phyloP scores from a whole-genome alignment of 2,888 invertebrate genomes.

The Pterostichus madidus region DNA sequence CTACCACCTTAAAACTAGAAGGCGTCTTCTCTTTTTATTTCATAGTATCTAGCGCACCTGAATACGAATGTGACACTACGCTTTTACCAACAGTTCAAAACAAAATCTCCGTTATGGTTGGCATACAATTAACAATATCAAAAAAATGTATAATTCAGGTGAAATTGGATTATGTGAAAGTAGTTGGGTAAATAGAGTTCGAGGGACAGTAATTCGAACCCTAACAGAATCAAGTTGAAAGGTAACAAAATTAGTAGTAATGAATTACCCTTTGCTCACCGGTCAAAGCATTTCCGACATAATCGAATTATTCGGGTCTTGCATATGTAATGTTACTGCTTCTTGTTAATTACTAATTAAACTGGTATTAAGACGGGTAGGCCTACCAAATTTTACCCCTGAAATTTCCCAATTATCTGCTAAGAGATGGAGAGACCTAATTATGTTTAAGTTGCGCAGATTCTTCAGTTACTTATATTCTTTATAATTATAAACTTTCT shows the following conservation, averaged over 20 bases:
- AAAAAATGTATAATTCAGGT: no score
- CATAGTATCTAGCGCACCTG: no score
- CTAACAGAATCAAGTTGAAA: conserved; percentile 18
- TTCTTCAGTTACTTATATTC: not conserved
- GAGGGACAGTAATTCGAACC: not conserved
- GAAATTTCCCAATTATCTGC: not conserved
- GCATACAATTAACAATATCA: no score
- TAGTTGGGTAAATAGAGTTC: not conserved
- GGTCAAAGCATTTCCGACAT: conserved; percentile 18
- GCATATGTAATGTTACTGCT: not conserved
- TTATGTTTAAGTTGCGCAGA: not conserved
- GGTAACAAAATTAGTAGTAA: conserved; percentile 43
- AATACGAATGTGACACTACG: no score
- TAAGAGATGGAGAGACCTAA: not conserved
- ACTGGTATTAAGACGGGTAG: conserved; percentile 1
- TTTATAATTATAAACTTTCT: no score
- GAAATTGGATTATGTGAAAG: not conserved
- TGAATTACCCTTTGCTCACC: conserved; percentile 9
- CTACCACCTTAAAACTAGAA: no score
- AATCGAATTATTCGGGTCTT: conserved; percentile 39
- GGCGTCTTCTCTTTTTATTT: no score
- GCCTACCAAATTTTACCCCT: not conserved
- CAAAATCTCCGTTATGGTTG: no score
- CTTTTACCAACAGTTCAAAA: no score
- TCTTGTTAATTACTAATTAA: conserved; percentile 11